Conservation (phyloP, 2,113 vertebrate species). For the Ciconia boyciana region DNA sequence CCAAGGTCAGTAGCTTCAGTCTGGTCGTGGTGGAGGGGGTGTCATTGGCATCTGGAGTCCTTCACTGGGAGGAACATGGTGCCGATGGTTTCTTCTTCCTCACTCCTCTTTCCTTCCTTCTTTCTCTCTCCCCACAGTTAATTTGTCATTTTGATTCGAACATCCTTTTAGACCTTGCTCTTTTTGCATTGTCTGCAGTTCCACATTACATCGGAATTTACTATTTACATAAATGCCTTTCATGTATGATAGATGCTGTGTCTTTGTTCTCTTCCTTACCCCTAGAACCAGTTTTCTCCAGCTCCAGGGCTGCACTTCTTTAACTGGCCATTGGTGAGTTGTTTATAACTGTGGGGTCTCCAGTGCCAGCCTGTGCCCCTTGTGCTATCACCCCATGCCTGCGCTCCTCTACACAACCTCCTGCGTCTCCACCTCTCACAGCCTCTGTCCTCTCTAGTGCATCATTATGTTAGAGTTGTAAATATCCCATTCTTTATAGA, state of each 20-base stretch:
- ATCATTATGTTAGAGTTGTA: neutral
- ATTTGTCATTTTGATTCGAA: neutral
- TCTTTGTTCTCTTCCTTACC: neutral
- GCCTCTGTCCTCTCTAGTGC: neutral
- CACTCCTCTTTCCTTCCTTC: neutral
- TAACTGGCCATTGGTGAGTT: neutral
- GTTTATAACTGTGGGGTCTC: neutral
- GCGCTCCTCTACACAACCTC: neutral
- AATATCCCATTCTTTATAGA: neutral
- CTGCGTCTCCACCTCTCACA: neutral
- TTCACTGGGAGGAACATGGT: neutral
- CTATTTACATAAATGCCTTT: neutral
- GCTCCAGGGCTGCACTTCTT: neutral
- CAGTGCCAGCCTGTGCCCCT: neutral
- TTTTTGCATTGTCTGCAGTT: neutral
- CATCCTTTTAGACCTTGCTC: neutral
- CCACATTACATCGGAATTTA: neutral
- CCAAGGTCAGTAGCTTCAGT: neutral
- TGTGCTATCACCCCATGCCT: neutral
- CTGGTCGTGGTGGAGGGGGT: neutral
- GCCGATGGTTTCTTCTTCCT: neutral
- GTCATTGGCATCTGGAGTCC: neutral
- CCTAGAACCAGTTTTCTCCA: neutral
- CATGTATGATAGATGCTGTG: too few species aligned
- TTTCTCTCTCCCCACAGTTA: accelerated